Evolutionary conservation across 1,140 invertebrate species (phyloP), one percentile per base, ranked within the genome.

Genomic region (Bombus waltoni): DNA sequence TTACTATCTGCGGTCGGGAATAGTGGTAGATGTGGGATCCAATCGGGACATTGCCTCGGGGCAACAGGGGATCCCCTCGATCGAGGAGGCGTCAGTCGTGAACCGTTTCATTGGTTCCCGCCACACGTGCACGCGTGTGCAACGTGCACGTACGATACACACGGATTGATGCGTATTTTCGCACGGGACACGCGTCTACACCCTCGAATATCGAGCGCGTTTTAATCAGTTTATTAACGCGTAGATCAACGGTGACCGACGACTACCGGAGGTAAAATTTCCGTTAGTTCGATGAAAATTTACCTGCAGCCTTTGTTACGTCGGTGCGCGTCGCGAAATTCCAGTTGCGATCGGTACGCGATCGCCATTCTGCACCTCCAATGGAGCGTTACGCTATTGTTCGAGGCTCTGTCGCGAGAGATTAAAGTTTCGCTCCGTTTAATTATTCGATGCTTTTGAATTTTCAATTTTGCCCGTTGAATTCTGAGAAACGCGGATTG

Each of bases 41-140:
- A 89, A 89, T 89, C 88, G 88, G 76, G 70, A 73, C 88, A 79
- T 80, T 88, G 86, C 86, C 88, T 89, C 62, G 71, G 83, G 88
- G 86, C 86, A 88, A 83, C 82, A 28, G 32, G 80, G 78, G 76
- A 83, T 85, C 88, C 83, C 88, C 86, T 89, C 88, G 83, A 89
- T 75, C 83, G 86, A 83, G 83, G 79, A 89, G 88, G 88, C 88
- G 88, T 89, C 88, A 88, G 88, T 85, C 88, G 86, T 88, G 88
- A 89, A 89, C 79, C 88, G 87, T 89, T 87, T 85, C 88, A 89
- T 89, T 89, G 88, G 88, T 75, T 88, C 79, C 57, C 47, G 86
- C 42, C 79, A 70, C 73, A 87, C 68, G 47, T 53, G 68, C 73
- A 87, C 66, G 44, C 35, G 66, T 25, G n/a, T 71, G 35, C 44